These are phyloP conservation scores for Ochropleura plecta DNA, from an alignment of 2,888 invertebrate genomes.

Conservation along the genomic window DNA sequence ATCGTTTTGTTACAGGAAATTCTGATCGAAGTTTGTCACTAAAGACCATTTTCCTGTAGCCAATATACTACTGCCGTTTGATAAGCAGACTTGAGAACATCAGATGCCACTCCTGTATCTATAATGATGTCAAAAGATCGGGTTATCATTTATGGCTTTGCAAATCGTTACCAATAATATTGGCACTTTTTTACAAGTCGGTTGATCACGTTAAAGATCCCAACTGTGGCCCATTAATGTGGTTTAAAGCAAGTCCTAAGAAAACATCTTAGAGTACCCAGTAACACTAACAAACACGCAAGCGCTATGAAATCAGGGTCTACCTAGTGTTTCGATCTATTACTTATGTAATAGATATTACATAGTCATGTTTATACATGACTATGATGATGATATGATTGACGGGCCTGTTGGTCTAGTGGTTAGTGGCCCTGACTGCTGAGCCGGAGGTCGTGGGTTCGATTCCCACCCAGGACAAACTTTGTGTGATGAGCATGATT, in stretches of 20 bases:
- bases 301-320: slow-evolving; percentile 3
- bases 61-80: background rate
- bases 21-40: background rate
- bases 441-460: too few species aligned
- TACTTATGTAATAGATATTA: too few species aligned
- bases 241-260: background rate
- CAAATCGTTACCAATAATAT: slow-evolving; percentile 1
- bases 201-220: slow-evolving; percentile 3
- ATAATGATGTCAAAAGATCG: background rate
- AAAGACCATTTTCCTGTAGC: background rate
- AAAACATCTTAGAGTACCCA: slow-evolving; percentile 19
- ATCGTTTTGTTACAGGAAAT: background rate
- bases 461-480: too few species aligned
- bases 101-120: background rate
- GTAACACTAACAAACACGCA: slow-evolving; percentile 14
- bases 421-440: too few species aligned
- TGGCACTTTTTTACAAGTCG: slow-evolving; percentile 1
- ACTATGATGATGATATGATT: too few species aligned
- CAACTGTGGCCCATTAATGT: background rate
- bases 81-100: background rate
- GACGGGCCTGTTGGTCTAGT: too few species aligned
- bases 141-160: background rate
- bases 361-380: too few species aligned
- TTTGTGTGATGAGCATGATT: too few species aligned
- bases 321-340: slow-evolving; percentile 8